Conservation (phyloP, 2,113 vertebrate genomes). For the Uropsilus gracilis region DNA sequence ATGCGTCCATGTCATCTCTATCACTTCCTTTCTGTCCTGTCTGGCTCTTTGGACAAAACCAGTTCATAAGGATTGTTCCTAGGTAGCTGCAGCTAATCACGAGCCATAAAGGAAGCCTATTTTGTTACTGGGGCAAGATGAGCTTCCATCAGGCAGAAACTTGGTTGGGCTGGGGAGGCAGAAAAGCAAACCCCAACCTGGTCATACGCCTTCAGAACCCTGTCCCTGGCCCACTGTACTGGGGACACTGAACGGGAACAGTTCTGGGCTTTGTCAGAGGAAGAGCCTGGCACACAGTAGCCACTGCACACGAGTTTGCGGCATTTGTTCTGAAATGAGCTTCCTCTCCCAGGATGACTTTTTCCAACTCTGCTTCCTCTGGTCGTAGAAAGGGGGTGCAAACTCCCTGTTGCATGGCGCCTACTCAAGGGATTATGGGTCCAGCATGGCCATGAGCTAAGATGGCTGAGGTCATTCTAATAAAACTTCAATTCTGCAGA, state of each 20-base stretch:
- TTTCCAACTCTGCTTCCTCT: background rate
- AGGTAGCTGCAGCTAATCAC: background rate
- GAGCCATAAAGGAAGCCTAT: background rate
- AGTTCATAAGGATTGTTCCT: background rate
- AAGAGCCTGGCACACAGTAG: background rate
- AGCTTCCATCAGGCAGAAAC: background rate
- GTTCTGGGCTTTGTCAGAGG: background rate
- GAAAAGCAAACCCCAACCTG: background rate
- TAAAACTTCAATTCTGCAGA: conserved; percentile 51
- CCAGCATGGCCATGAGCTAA: background rate
- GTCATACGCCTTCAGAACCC: too few species aligned
- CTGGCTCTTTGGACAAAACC: background rate
- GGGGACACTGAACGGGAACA: background rate
- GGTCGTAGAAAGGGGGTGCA: background rate
- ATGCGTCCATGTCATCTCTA: background rate
- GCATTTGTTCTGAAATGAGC: background rate
- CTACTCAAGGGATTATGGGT: background rate
- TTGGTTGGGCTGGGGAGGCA: background rate
- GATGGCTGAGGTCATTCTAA: conserved; percentile 58
- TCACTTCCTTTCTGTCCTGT: background rate
- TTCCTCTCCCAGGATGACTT: background rate
- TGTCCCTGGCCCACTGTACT: too few species aligned
- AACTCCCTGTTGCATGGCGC: background rate
- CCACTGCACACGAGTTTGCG: background rate
- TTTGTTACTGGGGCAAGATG: background rate